These are phyloP conservation scores for Marmota monax DNA, from an alignment of 2,113 vertebrate species.

Conservation along the genomic window DNA sequence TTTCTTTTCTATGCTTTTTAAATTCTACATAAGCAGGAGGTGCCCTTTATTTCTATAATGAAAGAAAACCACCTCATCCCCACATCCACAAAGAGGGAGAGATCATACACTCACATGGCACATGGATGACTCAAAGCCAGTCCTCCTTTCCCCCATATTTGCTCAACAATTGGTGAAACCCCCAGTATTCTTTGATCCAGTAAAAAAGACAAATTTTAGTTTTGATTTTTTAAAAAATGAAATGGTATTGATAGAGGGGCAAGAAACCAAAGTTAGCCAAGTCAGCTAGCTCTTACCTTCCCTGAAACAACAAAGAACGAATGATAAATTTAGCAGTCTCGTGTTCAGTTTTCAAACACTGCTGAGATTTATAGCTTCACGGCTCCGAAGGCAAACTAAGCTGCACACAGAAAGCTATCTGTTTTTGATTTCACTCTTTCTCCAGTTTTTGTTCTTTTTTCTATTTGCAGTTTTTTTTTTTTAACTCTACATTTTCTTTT, in stretches of 20 bases:
- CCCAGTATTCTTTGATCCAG: conserved; percentile 77
- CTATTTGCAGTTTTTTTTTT: conserved; percentile 84
- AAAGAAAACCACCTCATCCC: neutral
- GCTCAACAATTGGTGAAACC: conserved; percentile 77
- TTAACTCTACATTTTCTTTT: conserved; percentile 92
- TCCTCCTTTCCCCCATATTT: conserved; percentile 76
- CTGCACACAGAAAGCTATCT: conserved; percentile 90
- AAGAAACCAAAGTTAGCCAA: conserved; percentile 86
- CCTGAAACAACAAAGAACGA: conserved; percentile 87
- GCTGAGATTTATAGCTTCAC: conserved; percentile 91
- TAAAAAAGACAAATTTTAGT: conserved; percentile 76
- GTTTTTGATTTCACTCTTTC: conserved; percentile 93
- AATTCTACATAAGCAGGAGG: conserved; percentile 34
- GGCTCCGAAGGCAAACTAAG: conserved; percentile 93
- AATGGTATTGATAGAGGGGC: conserved; percentile 70
- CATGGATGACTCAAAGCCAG: conserved; percentile 74
- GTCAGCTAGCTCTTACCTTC: conserved; percentile 82
- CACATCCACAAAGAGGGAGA: conserved; percentile 53
- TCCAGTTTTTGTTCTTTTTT: conserved; percentile 88
- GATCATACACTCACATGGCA: conserved; percentile 80
- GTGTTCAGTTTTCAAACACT: conserved; percentile 89
- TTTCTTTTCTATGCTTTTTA: conserved; percentile 61
- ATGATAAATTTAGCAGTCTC: conserved; percentile 88
- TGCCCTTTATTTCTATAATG: neutral
- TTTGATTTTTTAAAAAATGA: conserved; percentile 68